phyloP scores from a whole-genome alignment of 2,113 vertebrate genomes.

The Carassius carassius region DNA sequence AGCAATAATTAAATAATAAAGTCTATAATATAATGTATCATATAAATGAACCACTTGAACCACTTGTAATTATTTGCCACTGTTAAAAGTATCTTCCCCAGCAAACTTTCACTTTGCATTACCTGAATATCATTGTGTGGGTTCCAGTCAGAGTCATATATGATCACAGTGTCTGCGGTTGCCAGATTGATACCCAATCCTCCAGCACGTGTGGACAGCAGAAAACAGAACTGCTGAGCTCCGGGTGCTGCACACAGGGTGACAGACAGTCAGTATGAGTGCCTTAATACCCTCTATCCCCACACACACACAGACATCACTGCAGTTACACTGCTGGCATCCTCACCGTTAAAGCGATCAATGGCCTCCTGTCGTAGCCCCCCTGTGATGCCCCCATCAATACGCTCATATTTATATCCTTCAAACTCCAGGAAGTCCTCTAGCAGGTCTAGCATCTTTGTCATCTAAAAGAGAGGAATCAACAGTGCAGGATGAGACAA shows the following conservation, averaged over 20 bases:
- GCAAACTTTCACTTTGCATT: neutral
- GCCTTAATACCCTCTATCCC: neutral
- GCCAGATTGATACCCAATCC: constrained; percentile 97
- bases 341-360: constrained; percentile 94
- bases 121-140: constrained; percentile 99
- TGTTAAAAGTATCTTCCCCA: neutral
- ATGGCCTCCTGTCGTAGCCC: constrained; percentile 95
- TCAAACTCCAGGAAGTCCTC: constrained; percentile 96
- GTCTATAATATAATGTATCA: no score
- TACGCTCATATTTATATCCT: constrained; percentile 96
- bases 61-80: no score
- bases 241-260: constrained; percentile 83
- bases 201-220: constrained; percentile 94
- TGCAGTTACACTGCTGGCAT: constrained; percentile 1
- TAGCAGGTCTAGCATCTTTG: constrained; percentile 97
- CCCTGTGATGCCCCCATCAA: constrained; percentile 93
- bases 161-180: constrained; percentile 94
- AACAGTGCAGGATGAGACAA: neutral
- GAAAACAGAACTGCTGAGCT: constrained; percentile 98
- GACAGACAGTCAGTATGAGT: constrained; percentile 31
- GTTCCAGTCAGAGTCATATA: constrained; percentile 99
- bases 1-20: neutral
- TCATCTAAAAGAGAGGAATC: constrained; percentile 80
- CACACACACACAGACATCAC: neutral
- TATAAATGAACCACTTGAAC: no score